phyloP scores from a whole-genome alignment of 2,797 vertebrate genomes.

The Parauchenoglanis ngamensis region DNA sequence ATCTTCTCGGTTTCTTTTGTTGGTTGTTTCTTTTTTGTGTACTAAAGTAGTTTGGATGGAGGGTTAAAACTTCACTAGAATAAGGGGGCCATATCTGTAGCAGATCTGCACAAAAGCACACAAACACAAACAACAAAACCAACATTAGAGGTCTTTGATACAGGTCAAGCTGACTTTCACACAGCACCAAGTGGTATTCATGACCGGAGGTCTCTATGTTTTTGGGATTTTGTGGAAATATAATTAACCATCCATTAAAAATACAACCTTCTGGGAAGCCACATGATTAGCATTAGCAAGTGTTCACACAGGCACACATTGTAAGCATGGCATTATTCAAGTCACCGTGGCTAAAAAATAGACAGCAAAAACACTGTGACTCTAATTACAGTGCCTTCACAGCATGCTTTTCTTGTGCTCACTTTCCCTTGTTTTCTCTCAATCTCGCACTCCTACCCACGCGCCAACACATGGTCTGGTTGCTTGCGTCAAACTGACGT shows the following conservation, averaged over 20 bases:
- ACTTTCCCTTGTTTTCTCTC: conserved; percentile 56
- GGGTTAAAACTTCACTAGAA: conserved; percentile 58
- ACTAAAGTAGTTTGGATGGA: conserved; percentile 57
- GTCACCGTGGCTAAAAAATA: conserved; percentile 59
- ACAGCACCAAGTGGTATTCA: background rate
- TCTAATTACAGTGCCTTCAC: conserved; percentile 77
- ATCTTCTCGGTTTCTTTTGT: conserved; percentile 66
- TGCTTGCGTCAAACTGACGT: conserved; percentile 80
- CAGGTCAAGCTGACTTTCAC: background rate
- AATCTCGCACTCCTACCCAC: conserved; percentile 72
- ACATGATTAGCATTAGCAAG: conserved; percentile 61
- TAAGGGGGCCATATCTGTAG: conserved; percentile 57
- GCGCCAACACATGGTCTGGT: conserved; percentile 63
- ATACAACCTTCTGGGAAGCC: conserved; percentile 17
- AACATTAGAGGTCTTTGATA: conserved; percentile 15
- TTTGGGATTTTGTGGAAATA: conserved; percentile 2
- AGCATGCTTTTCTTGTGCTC: conserved; percentile 66
- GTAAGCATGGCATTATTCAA: conserved; percentile 33
- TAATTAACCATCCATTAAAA: conserved; percentile 2
- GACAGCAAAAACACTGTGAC: conserved; percentile 66
- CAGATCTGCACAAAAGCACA: conserved; percentile 61
- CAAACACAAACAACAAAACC: conserved; percentile 41
- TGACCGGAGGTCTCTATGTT: background rate
- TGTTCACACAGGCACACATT: conserved; percentile 32
- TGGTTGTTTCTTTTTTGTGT: conserved; percentile 57